phyloP scores from a whole-genome alignment of 2,888 invertebrate species.

The Orthosia cruda region DNA sequence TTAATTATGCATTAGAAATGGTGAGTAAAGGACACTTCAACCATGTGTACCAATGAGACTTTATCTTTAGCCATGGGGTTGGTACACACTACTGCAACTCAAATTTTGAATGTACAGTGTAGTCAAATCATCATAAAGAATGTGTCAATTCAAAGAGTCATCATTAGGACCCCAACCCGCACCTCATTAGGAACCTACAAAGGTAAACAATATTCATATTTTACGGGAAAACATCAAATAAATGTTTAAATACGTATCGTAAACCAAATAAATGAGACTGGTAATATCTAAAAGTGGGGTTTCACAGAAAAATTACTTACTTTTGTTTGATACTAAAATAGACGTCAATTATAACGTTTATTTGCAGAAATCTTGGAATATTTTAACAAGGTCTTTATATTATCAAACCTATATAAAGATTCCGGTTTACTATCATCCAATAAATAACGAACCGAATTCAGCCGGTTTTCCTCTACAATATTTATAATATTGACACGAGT shows the following conservation, averaged over 20 bases:
- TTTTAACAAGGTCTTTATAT: background rate
- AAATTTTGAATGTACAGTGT: too few species aligned
- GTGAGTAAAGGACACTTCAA: too few species aligned
- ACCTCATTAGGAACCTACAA: too few species aligned
- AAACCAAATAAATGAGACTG: background rate
- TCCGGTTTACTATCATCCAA: background rate
- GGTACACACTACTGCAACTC: too few species aligned
- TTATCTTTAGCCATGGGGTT: too few species aligned
- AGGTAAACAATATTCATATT: background rate
- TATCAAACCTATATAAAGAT: background rate
- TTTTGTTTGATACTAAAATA: background rate
- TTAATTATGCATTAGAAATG: too few species aligned
- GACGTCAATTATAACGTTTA: background rate
- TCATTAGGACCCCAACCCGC: too few species aligned
- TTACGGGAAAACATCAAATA: background rate
- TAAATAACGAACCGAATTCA: conserved; percentile 5
- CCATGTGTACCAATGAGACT: too few species aligned
- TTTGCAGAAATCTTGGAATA: background rate
- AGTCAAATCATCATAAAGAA: too few species aligned
- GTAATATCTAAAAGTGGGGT: background rate
- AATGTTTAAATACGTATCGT: background rate
- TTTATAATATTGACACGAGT: background rate
- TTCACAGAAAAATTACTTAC: background rate
- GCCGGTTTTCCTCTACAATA: conserved; percentile 1
- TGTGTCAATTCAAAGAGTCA: too few species aligned